Base-by-base conservation (phyloP, 1,140 invertebrate genomes). In the Drosophila kurseongensis region DNA sequence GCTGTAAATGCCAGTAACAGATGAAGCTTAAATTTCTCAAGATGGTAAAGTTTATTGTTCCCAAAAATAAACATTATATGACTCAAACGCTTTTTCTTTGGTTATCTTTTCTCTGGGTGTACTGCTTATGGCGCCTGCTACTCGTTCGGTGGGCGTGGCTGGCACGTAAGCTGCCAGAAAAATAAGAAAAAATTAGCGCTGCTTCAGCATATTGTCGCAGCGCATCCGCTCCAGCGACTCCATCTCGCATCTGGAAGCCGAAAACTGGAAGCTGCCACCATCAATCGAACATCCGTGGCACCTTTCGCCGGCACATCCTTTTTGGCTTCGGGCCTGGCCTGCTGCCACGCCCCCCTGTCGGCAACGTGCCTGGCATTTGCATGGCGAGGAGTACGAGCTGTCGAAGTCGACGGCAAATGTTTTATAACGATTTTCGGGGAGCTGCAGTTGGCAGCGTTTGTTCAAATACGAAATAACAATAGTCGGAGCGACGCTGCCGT, bases 291-390 rank as follows among this genome's bases (percentile, higher is more conserved):
- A 44, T 67, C 72, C 61, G 54, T 59, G 66, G 44, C 76, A 74
- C 76, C 67, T 66, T 80, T 69, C 27, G 47, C 36, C 38, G 38
- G 58, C 32, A 50, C 57, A 47, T 58, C 40, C 41, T 62, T 75
- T 51, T 60, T 32, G 50, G 41, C 51, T 51, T 32, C 38, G 36
- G 52, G 51, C 45, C 42, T 16, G 29, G 40, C 67, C 32, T 36
- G 61, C 35, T 5, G 50, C 65, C 83, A 88, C 79, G 83, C 83
- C 83, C 65, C 62, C 58, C 47, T 84, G 81, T 85, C 81, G 78
- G 78, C 84, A 83, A 86, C 83, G 83, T 86, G 83, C 83, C 81
- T 88, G 78, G 83, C 83, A 86, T 86, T 78, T 81, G 54, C 73
- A 81, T 82, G 68, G 66, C 18, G 14, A 58, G 67, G 41, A 69